Base-by-base conservation (phyloP, 1,140 invertebrate genomes). In the Brachionus paranguensis region DNA sequence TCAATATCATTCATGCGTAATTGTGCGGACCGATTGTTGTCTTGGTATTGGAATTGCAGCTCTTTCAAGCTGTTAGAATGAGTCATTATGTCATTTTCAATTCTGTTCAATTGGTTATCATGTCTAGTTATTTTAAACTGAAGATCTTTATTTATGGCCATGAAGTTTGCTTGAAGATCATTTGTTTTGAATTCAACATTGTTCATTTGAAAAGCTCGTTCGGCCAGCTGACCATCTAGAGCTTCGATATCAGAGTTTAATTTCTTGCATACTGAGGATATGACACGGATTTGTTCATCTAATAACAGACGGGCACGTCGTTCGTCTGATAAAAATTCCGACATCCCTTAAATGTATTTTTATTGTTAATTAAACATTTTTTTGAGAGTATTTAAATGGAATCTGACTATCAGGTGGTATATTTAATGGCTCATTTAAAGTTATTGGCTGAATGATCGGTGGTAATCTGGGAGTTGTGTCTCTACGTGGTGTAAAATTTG, bases 1-100 rank as follows among this genome's bases (percentile, higher is more conserved):
- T 84, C 81, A 72, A 84, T 84, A 20, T 72, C 60, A 41, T 70
- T 84, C 68, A 74, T 84, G 41, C 81, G n/a, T 11, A 84, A 70
- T 45, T 37, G 64, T 1, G 43, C 37, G 3, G 60, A 70, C 10
- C 81, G 43, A 12, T 74, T 84, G 20, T 53, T 50, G 37, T 84
- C 81, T 33, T 84, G 60, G n/a, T 43, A 55, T 33, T 70, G 60
- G 24, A 33, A 41, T 74, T 84, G 60, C 24, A 72, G 24, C 17
- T 72, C 65, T 47, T 74, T 84, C n/a, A 84, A 20, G 14, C 27
- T 33, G 47, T 47, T 84, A 8, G 60, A 41, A n/a, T 33, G 27
- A 33, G 2, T 12, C 43, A 74, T 41, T 0, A 41, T 10, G n/a
- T 84, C 81, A 47, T 33, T 50, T 68, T 70, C 81, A 53, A 70